A percentile compares a stretch with the other conserved stretches of the same genome.
These are phyloP conservation scores for Urocynchramus pylzowi DNA, from an alignment of 2,113 vertebrate species.

Conservation along the genomic window DNA sequence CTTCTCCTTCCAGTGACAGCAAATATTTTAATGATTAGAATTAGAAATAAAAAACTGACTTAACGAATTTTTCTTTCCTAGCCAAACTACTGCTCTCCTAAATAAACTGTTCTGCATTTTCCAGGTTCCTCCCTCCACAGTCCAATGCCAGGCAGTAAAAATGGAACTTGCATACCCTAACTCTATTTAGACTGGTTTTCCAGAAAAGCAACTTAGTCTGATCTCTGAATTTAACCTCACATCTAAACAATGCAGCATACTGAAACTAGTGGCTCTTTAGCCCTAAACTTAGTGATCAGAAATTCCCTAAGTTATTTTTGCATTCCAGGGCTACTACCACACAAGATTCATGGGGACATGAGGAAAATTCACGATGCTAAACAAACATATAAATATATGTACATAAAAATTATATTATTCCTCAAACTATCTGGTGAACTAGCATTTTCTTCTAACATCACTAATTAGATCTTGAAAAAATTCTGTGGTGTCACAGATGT, in stretches of 20 bases:
- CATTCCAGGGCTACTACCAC: constrained; percentile 58
- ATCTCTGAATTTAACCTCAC: background rate
- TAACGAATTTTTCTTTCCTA: background rate
- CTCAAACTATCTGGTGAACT: constrained; percentile 36
- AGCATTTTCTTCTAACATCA: constrained; percentile 25
- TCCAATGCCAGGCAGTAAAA: background rate
- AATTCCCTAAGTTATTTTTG: constrained; percentile 63
- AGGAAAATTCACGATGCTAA: constrained; percentile 48
- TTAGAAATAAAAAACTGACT: background rate
- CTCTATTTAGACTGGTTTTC: background rate
- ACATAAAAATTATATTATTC: constrained; percentile 21
- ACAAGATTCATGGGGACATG: background rate
- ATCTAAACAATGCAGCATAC: background rate
- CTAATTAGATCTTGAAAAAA: constrained; percentile 52
- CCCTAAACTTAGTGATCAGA: constrained; percentile 18
- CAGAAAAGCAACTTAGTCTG: background rate
- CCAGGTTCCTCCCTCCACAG: background rate
- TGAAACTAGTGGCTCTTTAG: constrained; percentile 50
- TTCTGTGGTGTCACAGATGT: constrained; percentile 5
- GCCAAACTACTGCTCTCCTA: background rate
- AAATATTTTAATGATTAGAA: background rate
- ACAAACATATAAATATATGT: background rate
- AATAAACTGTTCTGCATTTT: background rate
- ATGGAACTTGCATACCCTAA: background rate
- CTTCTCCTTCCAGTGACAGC: background rate